Base-by-base conservation (phyloP, 2,113 vertebrate species). In the Xyliphius kryptos region DNA sequence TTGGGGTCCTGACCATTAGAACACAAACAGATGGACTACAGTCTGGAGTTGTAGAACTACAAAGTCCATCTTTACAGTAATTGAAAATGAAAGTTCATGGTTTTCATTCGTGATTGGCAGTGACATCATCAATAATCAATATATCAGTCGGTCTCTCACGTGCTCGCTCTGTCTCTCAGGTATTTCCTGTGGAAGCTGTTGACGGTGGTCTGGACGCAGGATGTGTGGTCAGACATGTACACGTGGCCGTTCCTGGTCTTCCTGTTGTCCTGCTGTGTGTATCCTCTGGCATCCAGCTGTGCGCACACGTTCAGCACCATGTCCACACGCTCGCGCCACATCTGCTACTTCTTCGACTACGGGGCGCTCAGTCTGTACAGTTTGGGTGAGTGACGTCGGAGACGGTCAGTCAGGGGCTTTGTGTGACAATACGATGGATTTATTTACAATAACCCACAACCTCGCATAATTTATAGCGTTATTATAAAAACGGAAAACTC, bases 311-410 rank as follows among this genome's bases (percentile, higher is more conserved):
- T 92, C 80, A 93, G 85, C 75, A 81, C 77, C 70, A 88, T 92
- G 91, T 93, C 90, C 5, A 51, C 26, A 1, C 77, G 67, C 0
- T 80, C 89, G 0, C 80, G 89, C 0, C 91, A 93, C 80, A 80
- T 92, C 75, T 91, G 88, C 80, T 95, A 86, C 83, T 95, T 91
- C 72, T 89, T 91, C 0, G 92, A 94, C 57, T 95, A 95, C 0
- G 87, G 80, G 0, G 90, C 89, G 0, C 82, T 95, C 47, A 88
- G 90, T 61, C 68, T 87, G 44, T 93, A 94, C 83, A 87, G 88
- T 49, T 68, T 95, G 40, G 91, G 92, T 94, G 50, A 67, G 86
- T 37, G 1, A 26, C 8, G n/a, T n/a, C n/a, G n/a, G n/a, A n/a
- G n/a, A n/a, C n/a, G n/a, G n/a, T n/a, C n/a, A n/a, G n/a, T n/a